phyloP scores from a whole-genome alignment of 2,888 invertebrate genomes.

The Platycnemis pennipes region DNA sequence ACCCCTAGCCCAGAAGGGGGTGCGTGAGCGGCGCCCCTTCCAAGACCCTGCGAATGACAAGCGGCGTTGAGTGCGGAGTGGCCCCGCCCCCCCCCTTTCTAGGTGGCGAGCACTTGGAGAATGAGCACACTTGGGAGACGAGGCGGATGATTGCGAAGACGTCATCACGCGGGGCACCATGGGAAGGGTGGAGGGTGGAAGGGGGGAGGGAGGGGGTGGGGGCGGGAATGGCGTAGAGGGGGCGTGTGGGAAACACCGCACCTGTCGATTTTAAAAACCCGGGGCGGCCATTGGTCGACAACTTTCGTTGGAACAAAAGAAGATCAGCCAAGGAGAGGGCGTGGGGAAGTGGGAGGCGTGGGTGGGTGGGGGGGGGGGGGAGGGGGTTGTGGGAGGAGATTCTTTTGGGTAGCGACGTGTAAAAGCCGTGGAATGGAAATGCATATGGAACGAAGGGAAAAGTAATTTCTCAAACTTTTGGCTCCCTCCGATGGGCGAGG shows the following conservation, averaged over 20 bases:
- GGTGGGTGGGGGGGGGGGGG: slow-evolving; percentile 6
- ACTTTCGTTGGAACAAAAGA: slow-evolving; percentile 63
- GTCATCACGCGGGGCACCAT: background rate
- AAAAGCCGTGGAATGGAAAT: slow-evolving; percentile 65
- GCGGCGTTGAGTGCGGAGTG: background rate
- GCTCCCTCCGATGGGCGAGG: background rate
- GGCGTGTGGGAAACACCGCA: slow-evolving; percentile 44
- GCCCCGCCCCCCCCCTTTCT: background rate
- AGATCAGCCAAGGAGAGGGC: slow-evolving; percentile 62
- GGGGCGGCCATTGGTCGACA: slow-evolving; percentile 63
- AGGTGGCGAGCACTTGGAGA: background rate
- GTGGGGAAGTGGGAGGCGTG: background rate
- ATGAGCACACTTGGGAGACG: background rate
- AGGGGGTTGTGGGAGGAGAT: slow-evolving; percentile 38
- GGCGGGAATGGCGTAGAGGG: background rate
- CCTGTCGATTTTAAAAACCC: slow-evolving; percentile 63
- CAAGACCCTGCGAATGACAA: background rate
- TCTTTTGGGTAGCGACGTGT: slow-evolving; percentile 66
- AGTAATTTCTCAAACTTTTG: slow-evolving; percentile 67
- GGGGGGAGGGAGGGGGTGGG: background rate
- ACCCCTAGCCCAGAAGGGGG: background rate
- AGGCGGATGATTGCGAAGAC: background rate
- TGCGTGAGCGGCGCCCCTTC: background rate
- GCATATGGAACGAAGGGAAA: slow-evolving; percentile 67
- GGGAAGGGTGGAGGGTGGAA: background rate